These are phyloP conservation scores for Acrocephalus scirpaceus DNA, from an alignment of 2,797 vertebrate species.

Conservation along the genomic window DNA sequence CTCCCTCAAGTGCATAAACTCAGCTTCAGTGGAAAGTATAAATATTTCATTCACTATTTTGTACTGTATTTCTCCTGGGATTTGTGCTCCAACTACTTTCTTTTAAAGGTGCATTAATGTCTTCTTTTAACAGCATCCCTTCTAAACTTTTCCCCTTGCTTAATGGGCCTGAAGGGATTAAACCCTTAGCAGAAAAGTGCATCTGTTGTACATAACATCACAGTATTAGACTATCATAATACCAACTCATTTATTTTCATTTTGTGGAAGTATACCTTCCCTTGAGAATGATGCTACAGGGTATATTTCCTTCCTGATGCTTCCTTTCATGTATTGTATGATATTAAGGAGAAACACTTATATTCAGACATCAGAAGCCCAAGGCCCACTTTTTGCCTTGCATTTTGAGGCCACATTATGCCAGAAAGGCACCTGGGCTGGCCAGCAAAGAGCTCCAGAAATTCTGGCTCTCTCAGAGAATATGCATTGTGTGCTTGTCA, in stretches of 20 bases:
- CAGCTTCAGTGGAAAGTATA: constrained; percentile 68
- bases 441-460: neutral
- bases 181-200: constrained; percentile 49
- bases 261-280: constrained; percentile 44
- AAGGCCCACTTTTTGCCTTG: neutral
- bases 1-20: constrained; percentile 53
- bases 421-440: neutral
- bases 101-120: constrained; percentile 69
- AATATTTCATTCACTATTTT: constrained; percentile 79
- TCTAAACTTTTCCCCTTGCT: constrained; percentile 45
- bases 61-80: constrained; percentile 58
- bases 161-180: constrained; percentile 62
- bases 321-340: constrained; percentile 27
- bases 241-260: constrained; percentile 65
- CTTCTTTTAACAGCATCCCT: constrained; percentile 43
- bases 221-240: constrained; percentile 43
- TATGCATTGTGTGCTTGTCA: neutral
- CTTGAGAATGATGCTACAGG: neutral
- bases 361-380: neutral
- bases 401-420: neutral
- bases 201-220: constrained; percentile 54
- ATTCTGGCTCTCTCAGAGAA: neutral
- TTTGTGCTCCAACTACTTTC: constrained; percentile 55
- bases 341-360: constrained; percentile 5
- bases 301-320: constrained; percentile 38